Conservation (phyloP, 37 sponge, comb jelly and placozoan genomes). For the Mnemiopsis leidyi region DNA sequence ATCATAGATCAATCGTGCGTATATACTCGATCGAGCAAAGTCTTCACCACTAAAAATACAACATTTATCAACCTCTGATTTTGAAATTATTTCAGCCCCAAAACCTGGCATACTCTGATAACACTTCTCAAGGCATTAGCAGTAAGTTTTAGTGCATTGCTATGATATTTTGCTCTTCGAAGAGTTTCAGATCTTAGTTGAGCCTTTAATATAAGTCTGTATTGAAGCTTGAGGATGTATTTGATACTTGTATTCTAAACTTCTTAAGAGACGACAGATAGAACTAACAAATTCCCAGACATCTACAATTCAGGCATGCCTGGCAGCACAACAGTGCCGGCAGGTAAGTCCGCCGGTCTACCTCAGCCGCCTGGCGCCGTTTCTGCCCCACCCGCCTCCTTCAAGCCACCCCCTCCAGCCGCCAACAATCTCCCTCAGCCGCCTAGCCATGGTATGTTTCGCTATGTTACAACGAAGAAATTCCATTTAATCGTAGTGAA, state of each 20-base stretch:
- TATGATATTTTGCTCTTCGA: background rate
- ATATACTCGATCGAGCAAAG: no score
- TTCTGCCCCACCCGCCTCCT: slow-evolving; percentile 56
- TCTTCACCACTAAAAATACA: no score
- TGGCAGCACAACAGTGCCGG: slow-evolving; percentile 10
- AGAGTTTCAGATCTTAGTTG: no score
- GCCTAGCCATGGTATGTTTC: background rate
- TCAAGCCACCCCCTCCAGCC: slow-evolving; percentile 29
- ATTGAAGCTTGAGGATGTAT: no score
- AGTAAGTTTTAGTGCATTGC: background rate
- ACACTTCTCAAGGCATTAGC: background rate
- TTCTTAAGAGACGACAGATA: no score
- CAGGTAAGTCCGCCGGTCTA: background rate
- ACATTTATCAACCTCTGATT: no score
- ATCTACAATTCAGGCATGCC: background rate
- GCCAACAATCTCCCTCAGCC: background rate
- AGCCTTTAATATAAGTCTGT: no score
- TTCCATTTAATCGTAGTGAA: no score
- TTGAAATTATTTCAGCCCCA: slow-evolving; percentile 62
- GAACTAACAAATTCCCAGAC: no score
- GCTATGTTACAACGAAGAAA: no score
- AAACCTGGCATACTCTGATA: background rate
- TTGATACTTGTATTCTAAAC: no score
- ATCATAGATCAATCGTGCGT: no score
- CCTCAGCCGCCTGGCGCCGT: slow-evolving; percentile 67